These are phyloP conservation scores for Cryptoleucopteryx plumbea DNA, from an alignment of 2,113 vertebrate species.

Conservation along the genomic window DNA sequence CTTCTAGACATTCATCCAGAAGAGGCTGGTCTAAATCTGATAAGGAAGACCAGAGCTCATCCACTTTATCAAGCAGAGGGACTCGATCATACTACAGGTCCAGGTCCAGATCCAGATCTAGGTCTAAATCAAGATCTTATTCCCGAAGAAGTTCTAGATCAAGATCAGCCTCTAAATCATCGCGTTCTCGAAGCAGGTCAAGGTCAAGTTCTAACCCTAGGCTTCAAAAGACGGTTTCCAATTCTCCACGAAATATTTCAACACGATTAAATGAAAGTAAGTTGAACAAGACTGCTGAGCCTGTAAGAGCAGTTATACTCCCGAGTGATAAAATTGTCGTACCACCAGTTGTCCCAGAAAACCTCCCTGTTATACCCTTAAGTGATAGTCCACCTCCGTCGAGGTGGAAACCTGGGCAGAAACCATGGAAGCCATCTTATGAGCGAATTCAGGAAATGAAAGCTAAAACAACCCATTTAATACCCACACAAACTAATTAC, in stretches of 20 bases:
- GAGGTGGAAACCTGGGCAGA: slow-evolving; percentile 96
- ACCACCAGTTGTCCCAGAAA: slow-evolving; percentile 75
- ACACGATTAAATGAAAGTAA: slow-evolving; percentile 67
- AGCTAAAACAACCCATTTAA: slow-evolving; percentile 73
- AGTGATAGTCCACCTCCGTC: slow-evolving; percentile 98
- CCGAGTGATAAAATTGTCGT: slow-evolving; percentile 66
- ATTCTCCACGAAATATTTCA: slow-evolving; percentile 67
- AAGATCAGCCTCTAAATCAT: slow-evolving; percentile 79
- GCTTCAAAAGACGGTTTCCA: slow-evolving; percentile 38
- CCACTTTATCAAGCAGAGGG: slow-evolving; percentile 73
- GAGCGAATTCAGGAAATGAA: slow-evolving; percentile 90
- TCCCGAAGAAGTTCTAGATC: slow-evolving; percentile 75
- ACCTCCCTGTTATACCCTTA: slow-evolving; percentile 84
- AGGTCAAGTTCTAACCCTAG: slow-evolving; percentile 66
- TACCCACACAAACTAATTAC: slow-evolving; percentile 63
- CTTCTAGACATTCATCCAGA: slow-evolving; percentile 73
- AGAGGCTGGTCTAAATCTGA: slow-evolving; percentile 79
- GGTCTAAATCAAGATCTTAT: slow-evolving; percentile 79
- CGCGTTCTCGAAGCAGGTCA: slow-evolving; percentile 20
- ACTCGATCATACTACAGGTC: slow-evolving; percentile 79
- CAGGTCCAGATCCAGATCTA: slow-evolving; percentile 71
- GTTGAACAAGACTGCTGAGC: slow-evolving; percentile 67
- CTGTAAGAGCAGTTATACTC: slow-evolving; percentile 55
- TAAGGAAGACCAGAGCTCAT: slow-evolving; percentile 72
- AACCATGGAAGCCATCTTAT: slow-evolving; percentile 97